Evolutionary conservation across 2,888 invertebrate species (phyloP), one percentile per base, ranked within the genome.

Genomic region (Aphodius sticticus): DNA sequence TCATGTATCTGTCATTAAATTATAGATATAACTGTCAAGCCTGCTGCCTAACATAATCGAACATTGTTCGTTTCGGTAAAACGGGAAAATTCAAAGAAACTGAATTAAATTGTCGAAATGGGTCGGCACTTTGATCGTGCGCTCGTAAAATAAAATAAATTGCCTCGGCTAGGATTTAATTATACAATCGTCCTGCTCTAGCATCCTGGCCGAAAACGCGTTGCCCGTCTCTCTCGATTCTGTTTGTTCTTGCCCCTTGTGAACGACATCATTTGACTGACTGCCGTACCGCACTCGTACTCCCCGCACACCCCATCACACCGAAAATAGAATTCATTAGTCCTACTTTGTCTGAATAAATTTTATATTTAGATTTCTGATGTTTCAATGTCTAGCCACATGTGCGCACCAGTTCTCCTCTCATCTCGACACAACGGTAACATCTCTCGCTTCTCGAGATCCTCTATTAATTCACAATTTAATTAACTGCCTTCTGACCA

Each of bases 101-200:
- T 53, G 53, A 53, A 82, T 80, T 80, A 82, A 80, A 81, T 78
- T 78, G 80, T 81, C 81, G 81, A 81, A 81, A 82, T 82, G 79
- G 81, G 79, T 79, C 76, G 82, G 81, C 78, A 75, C 82, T 82
- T 82, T 82, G 82, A 82, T 82, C 82, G 81, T 77, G 76, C 71
- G 77, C 69, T 82, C 82, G 82, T 82, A 82, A 82, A 82, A 81
- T 79, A 77, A 81, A 82, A 82, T 82, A 79, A 80, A 82, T 82
- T 81, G 81, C 82, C 78, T 78, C 82, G 81, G 82, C 81, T 82
- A 81, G 80, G 82, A 81, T 82, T 81, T 81, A 80, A 81, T 81
- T 80, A 81, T 77, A 80, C 74, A 38, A 77, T 74, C 74, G 74
- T 74, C 74, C 74, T 37, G 36, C 53, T 53, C 53, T 53, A 53